Conservation (phyloP, 1,140 invertebrate genomes). For the Philaenus spumarius region DNA sequence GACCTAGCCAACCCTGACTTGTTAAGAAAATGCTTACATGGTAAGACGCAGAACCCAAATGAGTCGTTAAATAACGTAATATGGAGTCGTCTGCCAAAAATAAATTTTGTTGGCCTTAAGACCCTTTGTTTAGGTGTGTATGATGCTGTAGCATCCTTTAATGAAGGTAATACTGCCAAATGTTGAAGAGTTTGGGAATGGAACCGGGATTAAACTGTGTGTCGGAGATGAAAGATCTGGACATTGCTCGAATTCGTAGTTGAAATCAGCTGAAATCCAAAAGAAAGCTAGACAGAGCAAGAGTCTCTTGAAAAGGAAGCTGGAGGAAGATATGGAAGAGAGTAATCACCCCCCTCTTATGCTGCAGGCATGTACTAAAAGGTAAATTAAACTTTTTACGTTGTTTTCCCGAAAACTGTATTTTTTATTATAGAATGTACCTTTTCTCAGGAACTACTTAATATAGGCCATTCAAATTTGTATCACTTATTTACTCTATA, state of each 20-base stretch:
- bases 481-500: too few relatives aligned
- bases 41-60: slow-evolving; percentile 10
- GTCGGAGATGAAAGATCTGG: not conserved
- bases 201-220: not conserved
- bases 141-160: slow-evolving; percentile 17
- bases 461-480: too few relatives aligned
- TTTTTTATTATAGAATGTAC: too few relatives aligned
- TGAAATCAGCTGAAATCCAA: slow-evolving; percentile 1
- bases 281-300: not conserved
- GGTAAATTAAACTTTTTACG: too few relatives aligned
- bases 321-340: too few relatives aligned
- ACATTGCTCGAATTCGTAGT: not conserved
- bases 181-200: slow-evolving; percentile 6
- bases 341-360: too few relatives aligned
- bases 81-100: slow-evolving; percentile 5
- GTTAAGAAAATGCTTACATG: slow-evolving; percentile 11
- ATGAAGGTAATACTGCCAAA: not conserved
- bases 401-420: too few relatives aligned
- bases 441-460: too few relatives aligned
- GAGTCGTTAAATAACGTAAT: slow-evolving; percentile 17
- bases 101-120: slow-evolving; percentile 2
- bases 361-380: too few relatives aligned
- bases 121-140: slow-evolving; percentile 12
- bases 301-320: too few relatives aligned
- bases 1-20: slow-evolving; percentile 10